phyloP scores from a whole-genome alignment of 2,797 vertebrate species.

The Pseudochromis fuscus region DNA sequence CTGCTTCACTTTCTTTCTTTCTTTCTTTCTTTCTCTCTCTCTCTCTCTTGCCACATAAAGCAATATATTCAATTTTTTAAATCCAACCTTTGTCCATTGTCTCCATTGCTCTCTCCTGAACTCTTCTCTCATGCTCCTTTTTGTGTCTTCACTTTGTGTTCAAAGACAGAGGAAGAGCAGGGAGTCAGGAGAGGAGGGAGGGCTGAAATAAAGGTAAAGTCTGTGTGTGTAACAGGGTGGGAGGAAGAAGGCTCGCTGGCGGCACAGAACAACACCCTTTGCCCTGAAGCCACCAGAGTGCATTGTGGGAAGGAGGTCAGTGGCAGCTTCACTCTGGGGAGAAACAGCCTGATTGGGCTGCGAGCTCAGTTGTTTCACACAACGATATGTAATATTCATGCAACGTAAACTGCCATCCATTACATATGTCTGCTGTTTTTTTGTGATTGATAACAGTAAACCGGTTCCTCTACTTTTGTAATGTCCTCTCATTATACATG shows the following conservation, averaged over 20 bases:
- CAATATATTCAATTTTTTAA: slow-evolving; percentile 9
- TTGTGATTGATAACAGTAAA: background rate
- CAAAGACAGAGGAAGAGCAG: slow-evolving; percentile 35
- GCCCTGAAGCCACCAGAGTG: slow-evolving; percentile 69
- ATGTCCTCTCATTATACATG: background rate
- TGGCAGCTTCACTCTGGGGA: slow-evolving; percentile 41
- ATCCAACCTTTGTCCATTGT: background rate
- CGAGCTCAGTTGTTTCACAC: slow-evolving; percentile 41
- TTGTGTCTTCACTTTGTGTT: slow-evolving; percentile 34
- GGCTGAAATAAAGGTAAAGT: slow-evolving; percentile 51
- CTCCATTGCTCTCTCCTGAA: background rate
- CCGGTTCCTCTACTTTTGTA: background rate
- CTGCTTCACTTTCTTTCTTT: slow-evolving; percentile 24
- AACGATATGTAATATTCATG: slow-evolving; percentile 49
- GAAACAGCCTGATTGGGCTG: slow-evolving; percentile 40
- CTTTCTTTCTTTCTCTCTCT: background rate
- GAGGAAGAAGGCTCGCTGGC: slow-evolving; percentile 57
- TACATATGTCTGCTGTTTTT: background rate
- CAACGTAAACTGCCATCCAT: slow-evolving; percentile 18
- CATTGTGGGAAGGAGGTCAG: slow-evolving; percentile 73
- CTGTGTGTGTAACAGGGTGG: slow-evolving; percentile 39
- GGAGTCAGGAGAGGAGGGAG: slow-evolving; percentile 14
- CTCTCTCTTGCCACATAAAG: background rate
- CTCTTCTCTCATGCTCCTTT: background rate
- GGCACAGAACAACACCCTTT: slow-evolving; percentile 68